phyloP scores from a whole-genome alignment of 2,113 vertebrate species.

The Tympanuchus pallidicinctus region DNA sequence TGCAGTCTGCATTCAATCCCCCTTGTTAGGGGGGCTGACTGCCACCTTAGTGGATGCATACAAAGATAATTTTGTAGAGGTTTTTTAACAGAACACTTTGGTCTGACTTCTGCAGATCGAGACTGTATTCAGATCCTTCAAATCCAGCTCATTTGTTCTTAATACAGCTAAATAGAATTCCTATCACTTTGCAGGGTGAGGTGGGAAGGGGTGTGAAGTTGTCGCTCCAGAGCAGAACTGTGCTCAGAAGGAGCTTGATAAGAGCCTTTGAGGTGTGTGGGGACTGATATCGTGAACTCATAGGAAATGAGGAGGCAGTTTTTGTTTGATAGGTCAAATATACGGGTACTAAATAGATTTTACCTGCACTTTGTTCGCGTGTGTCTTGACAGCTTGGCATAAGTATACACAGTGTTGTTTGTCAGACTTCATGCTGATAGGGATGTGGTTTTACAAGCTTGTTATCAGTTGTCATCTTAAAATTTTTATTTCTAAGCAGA shows the following conservation, averaged over 20 bases:
- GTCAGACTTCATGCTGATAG: background rate
- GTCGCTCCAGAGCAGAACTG: background rate
- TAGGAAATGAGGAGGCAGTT: background rate
- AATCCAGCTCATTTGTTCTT: conserved; percentile 36
- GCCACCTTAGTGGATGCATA: background rate
- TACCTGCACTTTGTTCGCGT: background rate
- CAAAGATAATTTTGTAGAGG: background rate
- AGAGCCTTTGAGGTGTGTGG: background rate
- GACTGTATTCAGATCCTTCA: conserved; percentile 36
- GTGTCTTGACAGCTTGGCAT: background rate
- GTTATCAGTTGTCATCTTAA: background rate
- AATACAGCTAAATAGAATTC: conserved; percentile 50
- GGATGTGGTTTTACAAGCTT: background rate
- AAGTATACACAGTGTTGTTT: background rate
- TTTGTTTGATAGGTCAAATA: background rate
- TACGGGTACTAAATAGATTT: background rate
- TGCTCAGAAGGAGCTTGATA: background rate
- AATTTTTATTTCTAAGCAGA: background rate
- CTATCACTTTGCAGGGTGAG: background rate
- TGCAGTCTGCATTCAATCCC: background rate
- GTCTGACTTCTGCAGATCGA: background rate
- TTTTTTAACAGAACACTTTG: background rate
- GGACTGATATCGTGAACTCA: background rate
- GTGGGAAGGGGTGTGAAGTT: background rate
- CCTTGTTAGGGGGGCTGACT: background rate